Conservation (phyloP, 2,888 invertebrate genomes). For the Cephus spinipes region DNA sequence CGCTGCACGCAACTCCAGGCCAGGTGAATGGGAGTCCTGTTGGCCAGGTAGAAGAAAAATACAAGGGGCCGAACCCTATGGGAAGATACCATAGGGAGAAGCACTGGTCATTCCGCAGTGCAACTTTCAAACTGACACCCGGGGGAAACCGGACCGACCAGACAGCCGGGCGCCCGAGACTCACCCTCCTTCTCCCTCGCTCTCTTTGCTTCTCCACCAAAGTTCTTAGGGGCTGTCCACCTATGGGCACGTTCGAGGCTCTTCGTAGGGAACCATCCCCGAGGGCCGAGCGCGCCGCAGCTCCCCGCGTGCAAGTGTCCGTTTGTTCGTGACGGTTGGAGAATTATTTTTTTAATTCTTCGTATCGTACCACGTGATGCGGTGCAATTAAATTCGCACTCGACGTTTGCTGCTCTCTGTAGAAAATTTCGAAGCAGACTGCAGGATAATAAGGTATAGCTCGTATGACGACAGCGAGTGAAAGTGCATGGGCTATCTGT, state of each 20-base stretch:
- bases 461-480: no score
- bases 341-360: no score
- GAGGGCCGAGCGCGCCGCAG: no score
- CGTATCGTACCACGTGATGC: no score
- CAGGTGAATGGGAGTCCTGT: conserved; percentile 4
- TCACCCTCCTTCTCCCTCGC: not conserved
- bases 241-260: not conserved
- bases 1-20: not conserved
- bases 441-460: no score
- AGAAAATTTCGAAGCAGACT: no score
- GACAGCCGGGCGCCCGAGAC: conserved; percentile 57
- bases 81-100: conserved; percentile 28
- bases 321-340: no score
- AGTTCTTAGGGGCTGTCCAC: not conserved
- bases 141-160: conserved; percentile 57
- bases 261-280: no score
- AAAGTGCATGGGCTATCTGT: no score
- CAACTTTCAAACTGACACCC: conserved; percentile 44
- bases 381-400: no score
- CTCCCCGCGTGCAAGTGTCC: no score
- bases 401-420: no score
- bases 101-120: conserved; percentile 36
- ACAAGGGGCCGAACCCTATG: conserved; percentile 31
- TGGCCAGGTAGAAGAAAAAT: not conserved
- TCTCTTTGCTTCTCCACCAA: not conserved